These are phyloP conservation scores for Maniola hyperantus DNA, from an alignment of 2,888 invertebrate species.

Conservation along the genomic window DNA sequence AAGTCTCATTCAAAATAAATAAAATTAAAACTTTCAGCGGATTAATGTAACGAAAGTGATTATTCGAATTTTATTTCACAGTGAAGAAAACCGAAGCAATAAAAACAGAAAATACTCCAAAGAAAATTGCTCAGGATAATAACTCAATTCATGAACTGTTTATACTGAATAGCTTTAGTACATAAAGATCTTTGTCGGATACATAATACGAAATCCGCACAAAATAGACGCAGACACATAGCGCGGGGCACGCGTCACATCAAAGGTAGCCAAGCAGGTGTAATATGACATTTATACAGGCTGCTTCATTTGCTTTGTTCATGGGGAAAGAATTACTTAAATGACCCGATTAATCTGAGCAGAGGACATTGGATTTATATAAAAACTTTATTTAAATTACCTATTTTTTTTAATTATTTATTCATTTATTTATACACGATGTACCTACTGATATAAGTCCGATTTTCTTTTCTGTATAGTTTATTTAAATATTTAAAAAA, in stretches of 20 bases:
- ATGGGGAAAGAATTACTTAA: not conserved
- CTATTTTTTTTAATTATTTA: too few relatives aligned
- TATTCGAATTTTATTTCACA: too few relatives aligned
- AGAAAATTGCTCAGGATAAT: not conserved
- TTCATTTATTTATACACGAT: too few relatives aligned
- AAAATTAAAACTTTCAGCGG: too few relatives aligned
- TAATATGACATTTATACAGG: conserved; percentile 45
- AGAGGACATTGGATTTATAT: too few relatives aligned
- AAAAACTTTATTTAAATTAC: too few relatives aligned
- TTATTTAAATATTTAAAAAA: too few relatives aligned
- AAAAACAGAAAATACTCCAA: not conserved
- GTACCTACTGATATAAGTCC: too few relatives aligned
- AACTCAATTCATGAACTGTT: not conserved
- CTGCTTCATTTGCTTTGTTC: not conserved
- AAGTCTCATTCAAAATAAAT: too few relatives aligned
- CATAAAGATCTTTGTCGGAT: conserved; percentile 25
- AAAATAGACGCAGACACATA: conserved; percentile 44
- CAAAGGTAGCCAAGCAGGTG: conserved; percentile 73
- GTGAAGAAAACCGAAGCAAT: too few relatives aligned
- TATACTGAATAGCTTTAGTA: not conserved
- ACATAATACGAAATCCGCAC: conserved; percentile 21
- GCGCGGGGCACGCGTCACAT: conserved; percentile 59
- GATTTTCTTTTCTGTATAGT: too few relatives aligned
- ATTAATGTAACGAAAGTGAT: too few relatives aligned
- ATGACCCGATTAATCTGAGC: not conserved